These are phyloP conservation scores for Fregetta grallaria DNA, from an alignment of 2,113 vertebrate genomes.

Conservation along the genomic window DNA sequence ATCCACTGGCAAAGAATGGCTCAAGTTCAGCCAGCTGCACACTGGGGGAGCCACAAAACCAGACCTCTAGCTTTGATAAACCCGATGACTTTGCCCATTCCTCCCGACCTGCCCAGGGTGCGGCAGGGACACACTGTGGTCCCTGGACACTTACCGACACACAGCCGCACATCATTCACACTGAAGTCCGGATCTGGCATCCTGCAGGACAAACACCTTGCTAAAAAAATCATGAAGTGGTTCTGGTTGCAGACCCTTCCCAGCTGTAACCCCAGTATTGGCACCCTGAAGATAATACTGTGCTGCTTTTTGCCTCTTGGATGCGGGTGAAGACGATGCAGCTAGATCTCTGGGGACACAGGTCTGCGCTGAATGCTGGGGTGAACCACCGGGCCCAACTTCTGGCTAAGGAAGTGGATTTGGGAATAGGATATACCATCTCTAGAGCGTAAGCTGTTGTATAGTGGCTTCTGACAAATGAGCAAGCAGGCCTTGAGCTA, in stretches of 20 bases:
- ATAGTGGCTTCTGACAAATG: background rate
- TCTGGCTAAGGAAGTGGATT: background rate
- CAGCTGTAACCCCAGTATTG: background rate
- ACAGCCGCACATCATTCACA: conserved; percentile 95
- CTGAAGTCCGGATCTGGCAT: conserved; percentile 97
- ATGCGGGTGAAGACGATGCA: background rate
- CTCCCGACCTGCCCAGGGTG: background rate
- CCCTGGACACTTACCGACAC: conserved; percentile 84
- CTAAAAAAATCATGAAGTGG: background rate
- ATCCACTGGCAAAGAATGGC: background rate
- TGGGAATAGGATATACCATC: background rate
- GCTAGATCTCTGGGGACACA: background rate
- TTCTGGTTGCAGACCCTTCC: background rate
- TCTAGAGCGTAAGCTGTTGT: background rate
- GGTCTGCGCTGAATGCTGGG: background rate
- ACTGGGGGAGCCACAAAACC: background rate
- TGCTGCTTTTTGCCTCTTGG: background rate
- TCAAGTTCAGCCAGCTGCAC: background rate
- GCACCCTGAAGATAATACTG: background rate
- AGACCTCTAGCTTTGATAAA: background rate
- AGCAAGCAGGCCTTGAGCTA: background rate
- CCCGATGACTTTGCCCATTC: background rate
- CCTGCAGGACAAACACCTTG: conserved; percentile 75
- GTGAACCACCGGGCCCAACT: background rate
- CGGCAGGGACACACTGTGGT: fast-evolving